Conservation (phyloP, 2,797 vertebrate genomes). For the Babyrousa celebensis region DNA sequence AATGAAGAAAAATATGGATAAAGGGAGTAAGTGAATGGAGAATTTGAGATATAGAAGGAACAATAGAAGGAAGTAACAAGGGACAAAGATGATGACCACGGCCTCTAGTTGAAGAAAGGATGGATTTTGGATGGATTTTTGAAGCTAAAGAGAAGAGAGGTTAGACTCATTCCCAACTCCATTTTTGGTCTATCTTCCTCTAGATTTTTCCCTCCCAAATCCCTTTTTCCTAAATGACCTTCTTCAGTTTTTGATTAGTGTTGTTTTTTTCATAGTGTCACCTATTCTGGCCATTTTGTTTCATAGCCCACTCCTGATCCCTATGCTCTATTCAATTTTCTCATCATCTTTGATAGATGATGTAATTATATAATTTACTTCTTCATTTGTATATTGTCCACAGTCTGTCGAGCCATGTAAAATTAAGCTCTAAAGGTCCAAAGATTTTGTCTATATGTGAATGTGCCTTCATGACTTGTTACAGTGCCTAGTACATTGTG, state of each 20-base stretch:
- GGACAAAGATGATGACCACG: not conserved
- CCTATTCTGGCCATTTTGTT: not conserved
- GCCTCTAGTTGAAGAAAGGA: not conserved
- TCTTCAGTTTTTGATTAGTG: not conserved
- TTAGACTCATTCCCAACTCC: not conserved
- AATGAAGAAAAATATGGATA: not conserved
- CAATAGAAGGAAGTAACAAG: not conserved
- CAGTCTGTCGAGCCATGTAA: not conserved
- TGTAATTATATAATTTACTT: not conserved
- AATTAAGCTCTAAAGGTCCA: not conserved
- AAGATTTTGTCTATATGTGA: not conserved
- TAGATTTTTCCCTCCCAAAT: rapidly evolving
- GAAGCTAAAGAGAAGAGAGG: not conserved
- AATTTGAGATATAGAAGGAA: not conserved
- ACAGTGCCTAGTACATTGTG: no score
- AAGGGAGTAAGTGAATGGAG: not conserved
- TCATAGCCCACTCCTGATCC: not conserved
- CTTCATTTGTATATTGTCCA: not conserved
- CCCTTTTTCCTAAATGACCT: rapidly evolving
- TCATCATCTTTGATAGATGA: not conserved
- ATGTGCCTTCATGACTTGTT: not conserved
- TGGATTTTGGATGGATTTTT: not conserved
- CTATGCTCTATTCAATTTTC: not conserved
- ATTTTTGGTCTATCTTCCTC: not conserved
- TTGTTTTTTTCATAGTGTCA: not conserved